Base-by-base conservation (phyloP, 2,113 vertebrate species). In the Prinia subflava region DNA sequence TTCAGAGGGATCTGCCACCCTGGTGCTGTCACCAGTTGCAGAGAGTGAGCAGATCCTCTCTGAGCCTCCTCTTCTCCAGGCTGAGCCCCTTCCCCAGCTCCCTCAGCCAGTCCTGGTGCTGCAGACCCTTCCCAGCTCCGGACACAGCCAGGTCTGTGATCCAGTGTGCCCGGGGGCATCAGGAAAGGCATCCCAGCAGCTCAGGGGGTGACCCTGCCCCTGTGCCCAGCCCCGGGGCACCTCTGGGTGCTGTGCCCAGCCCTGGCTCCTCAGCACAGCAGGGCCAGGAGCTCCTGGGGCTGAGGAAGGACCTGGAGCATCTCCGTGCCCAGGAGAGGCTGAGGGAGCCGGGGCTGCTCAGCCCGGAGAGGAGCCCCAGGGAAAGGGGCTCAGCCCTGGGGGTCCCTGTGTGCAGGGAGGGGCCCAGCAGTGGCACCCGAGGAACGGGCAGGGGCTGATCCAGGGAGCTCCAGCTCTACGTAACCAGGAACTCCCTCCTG, bases 401-500 rank as follows among this genome's bases (percentile, higher is more conserved):
- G n/a, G n/a, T n/a, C n/a, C n/a, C n/a, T n/a, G n/a, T n/a, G n/a
- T n/a, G n/a, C n/a, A n/a, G n/a, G n/a, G 17, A 46, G 12, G 18
- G 5, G 46, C 67, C 20, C 49, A 53, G 15, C 49, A 39, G 1
- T 13, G 55, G 24, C 56, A 9, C 55, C 44, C 28, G 19, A 15
- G 15, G 1, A 1, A n/a, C 19, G 11, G 24, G 25, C 55, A 53
- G 16, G 27, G 11, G 9, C 39, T 18, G 69, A 47, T 28, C 23
- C 49, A 28, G 22, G 4, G 21, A 33, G 10, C 6, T 1, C 22
- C 49, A 18, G 17, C 49, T 1, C 14, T 1, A 27, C n/a, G 19
- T 0, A 12, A 47, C 4, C 2, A 7, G 14, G 2, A 22, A 15
- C 47, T 46, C 17, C 47, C 9, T 33, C 35, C 37, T 3, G 9